Percentiles rank a stretch among this genome's conserved stretches.
These are phyloP conservation scores for Oscheius sp. DNA, from an alignment of 2,888 invertebrate species.

Conservation along the genomic window DNA sequence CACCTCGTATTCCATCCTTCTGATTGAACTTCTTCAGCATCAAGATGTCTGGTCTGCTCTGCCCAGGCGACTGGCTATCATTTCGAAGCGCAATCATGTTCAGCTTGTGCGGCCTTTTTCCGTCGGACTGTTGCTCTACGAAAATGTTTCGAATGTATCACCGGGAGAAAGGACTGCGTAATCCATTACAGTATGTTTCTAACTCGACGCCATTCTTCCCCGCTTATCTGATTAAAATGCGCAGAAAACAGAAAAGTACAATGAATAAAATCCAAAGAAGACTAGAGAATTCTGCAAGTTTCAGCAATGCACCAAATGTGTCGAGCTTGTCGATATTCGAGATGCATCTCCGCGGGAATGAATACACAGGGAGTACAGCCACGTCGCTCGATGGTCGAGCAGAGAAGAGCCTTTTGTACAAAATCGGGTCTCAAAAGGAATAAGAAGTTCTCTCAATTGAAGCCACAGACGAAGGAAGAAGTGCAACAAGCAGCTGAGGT, in stretches of 20 bases:
- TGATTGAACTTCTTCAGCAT: conserved; percentile 5
- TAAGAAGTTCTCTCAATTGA: conserved; percentile 59
- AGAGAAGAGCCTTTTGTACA: conserved; percentile 62
- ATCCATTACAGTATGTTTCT: conserved; percentile 56
- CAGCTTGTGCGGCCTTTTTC: conserved; percentile 71
- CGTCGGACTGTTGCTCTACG: conserved; percentile 65
- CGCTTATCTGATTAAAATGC: neutral
- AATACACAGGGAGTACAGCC: conserved; percentile 58
- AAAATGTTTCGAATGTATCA: conserved; percentile 59
- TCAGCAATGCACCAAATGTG: conserved; percentile 68
- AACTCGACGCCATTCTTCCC: too few species aligned
- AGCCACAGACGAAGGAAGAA: conserved; percentile 33
- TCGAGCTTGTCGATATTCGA: conserved; percentile 62
- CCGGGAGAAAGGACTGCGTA: conserved; percentile 52
- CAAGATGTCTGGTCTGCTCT: conserved; percentile 49
- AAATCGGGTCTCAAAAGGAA: conserved; percentile 67
- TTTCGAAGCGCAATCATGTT: conserved; percentile 69
- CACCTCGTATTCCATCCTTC: neutral
- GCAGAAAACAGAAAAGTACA: conserved; percentile 5
- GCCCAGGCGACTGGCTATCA: conserved; percentile 72
- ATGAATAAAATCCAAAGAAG: conserved; percentile 3
- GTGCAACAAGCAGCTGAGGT: conserved; percentile 22
- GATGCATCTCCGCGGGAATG: conserved; percentile 68
- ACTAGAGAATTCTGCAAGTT: conserved; percentile 22
- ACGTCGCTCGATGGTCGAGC: conserved; percentile 39